Base-by-base conservation (phyloP, 2,113 vertebrate species). In the Archilochus colubris region DNA sequence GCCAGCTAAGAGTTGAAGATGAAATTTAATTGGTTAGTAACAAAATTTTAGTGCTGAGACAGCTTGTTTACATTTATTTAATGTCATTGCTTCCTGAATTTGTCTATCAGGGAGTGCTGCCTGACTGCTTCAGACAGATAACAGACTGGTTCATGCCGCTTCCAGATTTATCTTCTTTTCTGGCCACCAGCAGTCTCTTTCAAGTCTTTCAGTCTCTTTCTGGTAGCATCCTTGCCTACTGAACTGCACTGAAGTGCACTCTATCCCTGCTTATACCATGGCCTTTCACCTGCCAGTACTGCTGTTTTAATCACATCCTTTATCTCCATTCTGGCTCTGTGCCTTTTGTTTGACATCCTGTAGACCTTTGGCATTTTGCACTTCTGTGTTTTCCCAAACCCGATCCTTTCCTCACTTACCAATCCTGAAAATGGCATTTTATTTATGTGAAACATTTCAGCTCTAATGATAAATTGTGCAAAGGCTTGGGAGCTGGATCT, bases 21-120 rank as follows among this genome's bases (percentile, higher is more conserved):
- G 90, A 94, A 96, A 94, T 97, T 96, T 97, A 97, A 96, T 97
- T 96, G 91, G 88, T 92, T 96, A 92, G 84, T 93, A 96, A 95
- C 95, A 96, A 95, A 96, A 96, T 96, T 94, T 91, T 96, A 96
- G 58, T 96, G 96, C 96, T 93, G 94, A 97, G 93, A 88, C 94
- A 95, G 96, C 95, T 97, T 97, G 93, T 97, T 97, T 97, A 96
- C 94, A 96, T 94, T 88, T 95, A 92, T 94, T 97, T 94, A 96
- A 93, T 96, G 94, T 90, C 94, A 95, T 88, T 94, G 88, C 92
- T 82, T 96, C 84, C 94, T 91, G 86, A 95, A 92, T 96, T 92
- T 95, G 86, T 96, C 94, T 95, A 43, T 95, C 94, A 96, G 89
- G 68, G 91, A 86, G 93, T 62, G 64, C 92, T 96, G 93, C 92